phyloP scores from a whole-genome alignment of 2,113 vertebrate genomes.

The Megaceryle maxima region DNA sequence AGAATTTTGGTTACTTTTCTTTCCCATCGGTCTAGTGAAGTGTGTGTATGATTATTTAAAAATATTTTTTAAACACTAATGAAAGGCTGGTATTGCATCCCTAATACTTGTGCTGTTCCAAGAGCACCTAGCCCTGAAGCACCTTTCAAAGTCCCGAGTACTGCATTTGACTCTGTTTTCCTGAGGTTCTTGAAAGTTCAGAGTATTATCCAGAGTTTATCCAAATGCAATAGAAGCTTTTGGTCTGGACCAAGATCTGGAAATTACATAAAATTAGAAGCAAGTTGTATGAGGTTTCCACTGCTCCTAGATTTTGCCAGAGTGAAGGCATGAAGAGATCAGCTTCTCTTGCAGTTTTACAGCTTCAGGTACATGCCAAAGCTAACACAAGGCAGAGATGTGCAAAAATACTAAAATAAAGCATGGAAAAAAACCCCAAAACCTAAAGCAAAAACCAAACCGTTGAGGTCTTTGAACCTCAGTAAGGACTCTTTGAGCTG shows the following conservation, averaged over 20 bases:
- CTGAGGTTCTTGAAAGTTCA: not conserved
- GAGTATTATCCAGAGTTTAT: constrained; percentile 27
- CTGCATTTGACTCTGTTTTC: not conserved
- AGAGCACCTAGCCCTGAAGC: not conserved
- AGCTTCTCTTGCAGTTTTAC: not conserved
- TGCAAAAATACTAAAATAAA: constrained; percentile 10
- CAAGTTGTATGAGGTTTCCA: not conserved
- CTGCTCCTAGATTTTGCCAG: not conserved
- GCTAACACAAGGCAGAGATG: not conserved
- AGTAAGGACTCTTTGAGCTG: not conserved
- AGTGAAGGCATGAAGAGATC: not conserved
- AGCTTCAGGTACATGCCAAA: constrained; percentile 28
- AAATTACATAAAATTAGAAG: constrained; percentile 9
- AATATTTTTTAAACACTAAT: not conserved
- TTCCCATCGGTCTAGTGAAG: not conserved
- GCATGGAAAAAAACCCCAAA: not conserved
- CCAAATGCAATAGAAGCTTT: constrained; percentile 14
- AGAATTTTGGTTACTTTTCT: constrained; percentile 8
- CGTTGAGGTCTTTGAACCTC: not conserved
- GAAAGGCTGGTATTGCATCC: not conserved
- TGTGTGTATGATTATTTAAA: not conserved
- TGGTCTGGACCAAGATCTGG: constrained; percentile 5
- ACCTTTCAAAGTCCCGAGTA: not conserved
- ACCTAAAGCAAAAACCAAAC: not conserved
- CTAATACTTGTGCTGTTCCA: not conserved